A percentile compares a stretch with the other conserved stretches of the same genome.
Evolutionary conservation across 2,113 vertebrate species (phyloP).

Genomic region (Chrysochloris asiatica): DNA sequence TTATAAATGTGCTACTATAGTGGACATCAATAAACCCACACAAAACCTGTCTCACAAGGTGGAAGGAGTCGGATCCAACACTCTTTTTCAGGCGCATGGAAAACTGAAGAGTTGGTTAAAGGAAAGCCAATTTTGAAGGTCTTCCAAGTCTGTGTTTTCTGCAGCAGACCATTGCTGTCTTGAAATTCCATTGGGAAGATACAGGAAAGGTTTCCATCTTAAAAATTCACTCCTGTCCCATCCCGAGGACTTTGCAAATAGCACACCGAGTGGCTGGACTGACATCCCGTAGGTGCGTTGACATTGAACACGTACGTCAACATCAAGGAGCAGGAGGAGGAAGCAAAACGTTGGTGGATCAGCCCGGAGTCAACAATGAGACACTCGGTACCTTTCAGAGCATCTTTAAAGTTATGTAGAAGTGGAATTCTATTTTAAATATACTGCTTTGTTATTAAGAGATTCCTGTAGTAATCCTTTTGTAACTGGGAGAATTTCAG

Average conservation of each 20-base stretch:
- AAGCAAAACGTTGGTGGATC: neutral
- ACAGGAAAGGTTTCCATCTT: neutral
- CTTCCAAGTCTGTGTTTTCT: neutral
- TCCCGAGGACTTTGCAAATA: neutral
- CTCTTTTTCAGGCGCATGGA: neutral
- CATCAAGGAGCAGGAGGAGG: neutral
- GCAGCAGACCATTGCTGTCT: neutral
- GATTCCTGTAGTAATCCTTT: neutral
- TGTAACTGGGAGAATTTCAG: neutral
- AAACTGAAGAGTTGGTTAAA: neutral
- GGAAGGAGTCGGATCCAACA: neutral
- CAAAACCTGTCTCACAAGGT: neutral
- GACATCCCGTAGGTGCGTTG: accelerated
- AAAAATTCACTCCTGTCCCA: neutral
- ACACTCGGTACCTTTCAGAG: neutral
- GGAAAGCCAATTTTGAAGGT: neutral
- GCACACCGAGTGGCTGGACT: neutral
- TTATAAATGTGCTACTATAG: neutral
- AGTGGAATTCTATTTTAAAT: neutral
- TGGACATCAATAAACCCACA: neutral
- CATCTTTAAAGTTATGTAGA: neutral
- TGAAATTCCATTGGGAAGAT: neutral
- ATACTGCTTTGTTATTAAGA: neutral
- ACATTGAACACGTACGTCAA: too few species aligned
- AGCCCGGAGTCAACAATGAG: accelerated